Base-by-base conservation (phyloP, 2,797 vertebrate genomes). In the Chelmon rostratus region DNA sequence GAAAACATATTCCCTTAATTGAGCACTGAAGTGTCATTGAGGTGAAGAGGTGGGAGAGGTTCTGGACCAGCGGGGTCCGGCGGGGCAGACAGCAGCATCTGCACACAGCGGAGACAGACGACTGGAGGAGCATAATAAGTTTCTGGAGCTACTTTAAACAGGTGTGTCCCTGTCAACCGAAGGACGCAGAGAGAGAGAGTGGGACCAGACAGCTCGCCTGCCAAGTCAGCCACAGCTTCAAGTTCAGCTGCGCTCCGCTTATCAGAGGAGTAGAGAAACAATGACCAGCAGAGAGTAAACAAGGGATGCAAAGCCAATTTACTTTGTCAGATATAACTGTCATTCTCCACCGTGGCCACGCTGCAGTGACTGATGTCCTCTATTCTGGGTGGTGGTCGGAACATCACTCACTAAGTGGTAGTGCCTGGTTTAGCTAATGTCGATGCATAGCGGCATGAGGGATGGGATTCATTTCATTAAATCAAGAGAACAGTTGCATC, bases 151-250 rank as follows among this genome's bases (percentile, higher is more conserved):
- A 33, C 78, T 78, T 86, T 81, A 81, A 90, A 83, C 91, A 94
- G 88, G 93, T 93, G 88, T 44, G 81, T 89, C 86, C 89, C 85
- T 89, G 90, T 91, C 90, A 85, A 57, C 18, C 33, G 8, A 86
- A 92, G 91, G 89, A 88, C 87, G 38, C 47, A 37, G 44, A 35
- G 25, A 63, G 35, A 28, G 59, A 35, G 23, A 56, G 57, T 61
- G 63, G 8, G 52, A 15, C 50, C 6, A 70, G 56, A 77, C 68
- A 62, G 59, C 28, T 35, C 18, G 8, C 13, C 65, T 63, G 87
- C 77, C 77, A 53, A 74, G 73, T 68, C 46, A 5, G 50, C 25
- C 57, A 19, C 38, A 4, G 46, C 82, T 83, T 84, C 68, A 35
- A 68, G 78, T 82, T 76, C 71, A 78, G 78, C 78, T 70, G 35